These are phyloP conservation scores for Coelopa frigida DNA, from an alignment of 1,140 invertebrate species.

Conservation along the genomic window DNA sequence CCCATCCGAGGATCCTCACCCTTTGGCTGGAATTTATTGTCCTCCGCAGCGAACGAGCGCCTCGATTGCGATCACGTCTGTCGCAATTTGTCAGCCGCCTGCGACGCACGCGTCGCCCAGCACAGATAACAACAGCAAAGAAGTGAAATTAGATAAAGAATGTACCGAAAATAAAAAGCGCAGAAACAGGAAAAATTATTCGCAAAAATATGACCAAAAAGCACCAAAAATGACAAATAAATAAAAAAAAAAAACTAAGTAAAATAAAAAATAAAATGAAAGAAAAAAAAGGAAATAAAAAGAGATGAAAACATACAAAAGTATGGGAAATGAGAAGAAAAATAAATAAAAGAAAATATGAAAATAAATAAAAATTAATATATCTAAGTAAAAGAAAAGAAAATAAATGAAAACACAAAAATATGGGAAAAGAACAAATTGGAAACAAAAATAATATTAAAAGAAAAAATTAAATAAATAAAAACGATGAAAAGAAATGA, in stretches of 20 bases:
- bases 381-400: neutral
- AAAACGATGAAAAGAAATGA: neutral
- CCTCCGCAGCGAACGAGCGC: no score
- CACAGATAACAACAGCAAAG: neutral
- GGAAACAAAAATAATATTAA: neutral
- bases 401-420: constrained; percentile 3
- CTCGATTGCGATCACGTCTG: no score
- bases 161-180: neutral
- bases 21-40: no score
- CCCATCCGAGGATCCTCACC: no score
- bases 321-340: neutral
- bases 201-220: neutral
- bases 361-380: neutral
- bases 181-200: neutral
- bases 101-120: no score
- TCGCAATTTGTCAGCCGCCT: no score
- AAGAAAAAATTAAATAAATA: constrained; percentile 1
- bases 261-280: neutral
- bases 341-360: neutral
- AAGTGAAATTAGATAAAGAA: neutral
- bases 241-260: neutral
- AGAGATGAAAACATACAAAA: neutral
- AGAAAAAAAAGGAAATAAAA: neutral
- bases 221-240: neutral
- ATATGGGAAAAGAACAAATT: neutral